These are phyloP conservation scores for Trichoplax adhaerens DNA, from an alignment of 37 sponge, comb jelly and placozoan genomes.

Conservation along the genomic window DNA sequence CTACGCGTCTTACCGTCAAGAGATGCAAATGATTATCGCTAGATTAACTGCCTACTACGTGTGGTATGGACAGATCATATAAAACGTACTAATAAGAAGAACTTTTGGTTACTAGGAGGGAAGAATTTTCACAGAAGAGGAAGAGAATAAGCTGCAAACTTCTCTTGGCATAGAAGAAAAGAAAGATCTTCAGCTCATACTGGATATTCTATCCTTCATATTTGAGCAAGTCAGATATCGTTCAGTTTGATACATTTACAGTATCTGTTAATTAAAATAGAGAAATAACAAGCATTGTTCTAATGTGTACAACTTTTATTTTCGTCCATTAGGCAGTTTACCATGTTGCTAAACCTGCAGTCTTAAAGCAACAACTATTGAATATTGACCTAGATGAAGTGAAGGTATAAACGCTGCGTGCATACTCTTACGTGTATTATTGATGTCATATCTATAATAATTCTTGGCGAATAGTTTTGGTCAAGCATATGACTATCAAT, in stretches of 20 bases:
- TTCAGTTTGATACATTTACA: background rate
- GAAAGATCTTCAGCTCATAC: conserved; percentile 46
- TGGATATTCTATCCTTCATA: conserved; percentile 49
- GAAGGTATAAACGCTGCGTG: conserved; percentile 17
- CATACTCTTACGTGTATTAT: no score
- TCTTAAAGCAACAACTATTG: conserved; percentile 40
- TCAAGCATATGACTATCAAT: no score
- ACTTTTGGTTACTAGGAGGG: conserved; percentile 24
- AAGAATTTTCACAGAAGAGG: conserved; percentile 45
- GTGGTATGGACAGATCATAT: no score
- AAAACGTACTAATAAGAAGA: no score
- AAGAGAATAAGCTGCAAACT: conserved; percentile 47
- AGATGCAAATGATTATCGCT: no score
- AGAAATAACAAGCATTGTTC: background rate
- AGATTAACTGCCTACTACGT: no score
- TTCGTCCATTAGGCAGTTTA: conserved; percentile 34
- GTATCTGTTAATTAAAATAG: background rate
- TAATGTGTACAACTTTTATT: background rate
- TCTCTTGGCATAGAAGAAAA: conserved; percentile 40
- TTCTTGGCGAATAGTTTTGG: no score
- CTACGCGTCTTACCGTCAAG: no score
- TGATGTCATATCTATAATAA: no score
- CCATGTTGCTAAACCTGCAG: conserved; percentile 41
- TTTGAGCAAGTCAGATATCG: conserved; percentile 28
- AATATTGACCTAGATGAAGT: conserved; percentile 34